Percentiles rank a stretch among this genome's conserved stretches.
phyloP scores from a whole-genome alignment of 1,140 invertebrate species.

The Formica selysi region DNA sequence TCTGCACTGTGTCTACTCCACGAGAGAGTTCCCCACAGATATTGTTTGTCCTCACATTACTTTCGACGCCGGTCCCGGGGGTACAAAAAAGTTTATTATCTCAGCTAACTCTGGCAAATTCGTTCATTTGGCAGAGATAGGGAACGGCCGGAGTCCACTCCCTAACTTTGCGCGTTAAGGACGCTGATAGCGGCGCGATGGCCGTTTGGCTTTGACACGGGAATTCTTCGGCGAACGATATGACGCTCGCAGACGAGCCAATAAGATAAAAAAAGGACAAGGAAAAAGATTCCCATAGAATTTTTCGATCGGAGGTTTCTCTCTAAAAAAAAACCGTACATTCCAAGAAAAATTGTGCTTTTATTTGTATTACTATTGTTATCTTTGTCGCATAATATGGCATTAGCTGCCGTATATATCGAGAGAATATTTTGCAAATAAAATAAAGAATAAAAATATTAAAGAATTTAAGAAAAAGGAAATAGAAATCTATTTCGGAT shows the following conservation, averaged over 20 bases:
- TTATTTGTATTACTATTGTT: slow-evolving; percentile 37
- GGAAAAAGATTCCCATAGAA: neutral
- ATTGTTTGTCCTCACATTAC: slow-evolving; percentile 64
- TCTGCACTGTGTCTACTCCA: slow-evolving; percentile 59
- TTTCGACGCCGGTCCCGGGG: slow-evolving; percentile 24
- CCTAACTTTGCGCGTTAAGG: slow-evolving; percentile 72
- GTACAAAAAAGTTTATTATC: slow-evolving; percentile 71
- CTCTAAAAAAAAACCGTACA: slow-evolving; percentile 26
- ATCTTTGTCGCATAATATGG: neutral
- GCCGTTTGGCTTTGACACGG: slow-evolving; percentile 69
- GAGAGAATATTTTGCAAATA: neutral
- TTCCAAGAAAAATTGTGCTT: slow-evolving; percentile 5
- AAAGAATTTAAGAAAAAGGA: neutral
- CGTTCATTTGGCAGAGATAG: slow-evolving; percentile 74
- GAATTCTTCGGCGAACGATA: slow-evolving; percentile 53
- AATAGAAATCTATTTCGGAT: slow-evolving; percentile 5
- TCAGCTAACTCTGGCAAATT: slow-evolving; percentile 69
- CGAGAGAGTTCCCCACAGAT: slow-evolving; percentile 44
- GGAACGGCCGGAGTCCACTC: slow-evolving; percentile 35
- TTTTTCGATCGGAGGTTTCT: slow-evolving; percentile 55
- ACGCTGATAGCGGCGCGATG: slow-evolving; percentile 69
- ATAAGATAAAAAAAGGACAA: slow-evolving; percentile 1
- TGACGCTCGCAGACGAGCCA: slow-evolving; percentile 32
- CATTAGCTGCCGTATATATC: neutral
- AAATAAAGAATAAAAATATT: neutral